phyloP scores from a whole-genome alignment of 2,888 invertebrate species.

The Eilema sororculum region DNA sequence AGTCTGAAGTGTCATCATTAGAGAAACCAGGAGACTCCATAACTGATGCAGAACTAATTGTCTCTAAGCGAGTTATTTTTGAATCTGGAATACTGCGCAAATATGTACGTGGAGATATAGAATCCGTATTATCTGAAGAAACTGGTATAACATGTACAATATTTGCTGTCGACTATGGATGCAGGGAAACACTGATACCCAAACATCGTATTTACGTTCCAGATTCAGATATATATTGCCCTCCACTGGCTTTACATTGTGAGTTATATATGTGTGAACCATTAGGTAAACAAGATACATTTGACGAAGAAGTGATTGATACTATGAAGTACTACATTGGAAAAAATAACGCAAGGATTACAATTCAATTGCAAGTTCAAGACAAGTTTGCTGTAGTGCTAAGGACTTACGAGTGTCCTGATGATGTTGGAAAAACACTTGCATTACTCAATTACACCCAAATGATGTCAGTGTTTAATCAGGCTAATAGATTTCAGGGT shows the following conservation, averaged over 20 bases:
- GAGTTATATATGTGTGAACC: constrained; percentile 37
- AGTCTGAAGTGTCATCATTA: constrained; percentile 17
- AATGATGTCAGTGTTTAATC: not conserved
- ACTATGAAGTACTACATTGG: constrained; percentile 32
- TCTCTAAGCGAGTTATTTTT: constrained; percentile 28
- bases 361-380: not conserved
- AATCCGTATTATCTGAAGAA: not conserved
- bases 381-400: constrained; percentile 33
- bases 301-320: constrained; percentile 31
- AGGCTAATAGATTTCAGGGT: not conserved
- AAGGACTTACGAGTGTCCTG: constrained; percentile 28
- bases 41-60: not conserved
- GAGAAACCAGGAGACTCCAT: constrained; percentile 24
- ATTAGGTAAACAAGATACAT: constrained; percentile 8
- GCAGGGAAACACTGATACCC: constrained; percentile 22
- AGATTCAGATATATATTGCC: constrained; percentile 7
- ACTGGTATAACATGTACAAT: constrained; percentile 16
- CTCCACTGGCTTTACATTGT: constrained; percentile 39
- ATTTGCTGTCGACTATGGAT: constrained; percentile 44
- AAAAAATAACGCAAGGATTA: constrained; percentile 21
- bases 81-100: constrained; percentile 26
- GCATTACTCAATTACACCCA: constrained; percentile 24
- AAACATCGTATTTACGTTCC: constrained; percentile 16
- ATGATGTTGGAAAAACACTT: constrained; percentile 35
- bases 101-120: constrained; percentile 34